Evolutionary conservation across 2,113 vertebrate species (phyloP).

Genomic region (Mastomys coucha): DNA sequence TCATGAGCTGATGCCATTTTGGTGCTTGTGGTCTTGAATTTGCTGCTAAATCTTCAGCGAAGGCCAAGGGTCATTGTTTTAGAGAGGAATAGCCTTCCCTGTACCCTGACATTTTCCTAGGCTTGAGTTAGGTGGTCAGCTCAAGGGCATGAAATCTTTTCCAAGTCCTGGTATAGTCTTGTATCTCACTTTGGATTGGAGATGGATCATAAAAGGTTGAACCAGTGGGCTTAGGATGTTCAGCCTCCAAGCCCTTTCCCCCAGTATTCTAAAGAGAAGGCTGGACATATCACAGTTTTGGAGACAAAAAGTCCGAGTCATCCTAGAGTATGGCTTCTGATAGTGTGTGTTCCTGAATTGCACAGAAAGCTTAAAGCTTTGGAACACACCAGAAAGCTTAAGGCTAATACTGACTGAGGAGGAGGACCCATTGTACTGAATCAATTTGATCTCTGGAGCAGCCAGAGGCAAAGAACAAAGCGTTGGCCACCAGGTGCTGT

Average conservation of each 20-base stretch:
- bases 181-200: not conserved
- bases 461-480: not conserved
- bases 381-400: not conserved
- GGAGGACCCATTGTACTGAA: not conserved
- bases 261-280: not conserved
- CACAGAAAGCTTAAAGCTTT: not conserved
- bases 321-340: not conserved
- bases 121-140: not conserved
- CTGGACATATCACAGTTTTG: not conserved
- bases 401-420: too few species aligned
- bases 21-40: not conserved
- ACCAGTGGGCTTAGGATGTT: fast-evolving
- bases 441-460: not conserved
- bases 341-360: not conserved
- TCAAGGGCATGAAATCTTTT: not conserved
- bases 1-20: not conserved
- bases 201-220: not conserved
- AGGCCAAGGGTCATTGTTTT: not conserved
- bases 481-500: not conserved
- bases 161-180: not conserved
- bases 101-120: not conserved
- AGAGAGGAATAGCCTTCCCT: not conserved
- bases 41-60: not conserved
- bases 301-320: too few species aligned
- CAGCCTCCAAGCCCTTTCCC: not conserved